These are phyloP conservation scores for Muscicapa adusta DNA, from an alignment of 2,113 vertebrate species.

Conservation along the genomic window DNA sequence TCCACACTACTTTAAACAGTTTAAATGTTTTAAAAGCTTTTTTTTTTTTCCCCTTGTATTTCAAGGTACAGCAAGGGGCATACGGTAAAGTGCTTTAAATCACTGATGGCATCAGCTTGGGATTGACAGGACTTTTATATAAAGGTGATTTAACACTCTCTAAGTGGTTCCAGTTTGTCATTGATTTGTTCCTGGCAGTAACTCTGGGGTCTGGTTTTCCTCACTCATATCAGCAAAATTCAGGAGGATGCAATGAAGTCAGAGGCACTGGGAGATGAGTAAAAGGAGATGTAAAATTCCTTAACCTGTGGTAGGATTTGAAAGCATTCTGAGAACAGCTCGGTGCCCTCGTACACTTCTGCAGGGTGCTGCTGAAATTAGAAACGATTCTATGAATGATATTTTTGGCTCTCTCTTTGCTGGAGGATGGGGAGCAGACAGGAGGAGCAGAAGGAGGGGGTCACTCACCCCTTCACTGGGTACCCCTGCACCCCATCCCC, in stretches of 20 bases:
- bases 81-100: neutral
- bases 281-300: neutral
- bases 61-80: neutral
- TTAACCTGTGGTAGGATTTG: neutral
- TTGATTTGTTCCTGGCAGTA: neutral
- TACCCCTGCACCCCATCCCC: neutral
- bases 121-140: neutral
- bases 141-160: neutral
- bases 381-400: fast-evolving
- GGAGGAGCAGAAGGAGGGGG: neutral
- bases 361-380: neutral
- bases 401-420: neutral
- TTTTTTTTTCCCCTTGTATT: neutral
- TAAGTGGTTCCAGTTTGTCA: neutral
- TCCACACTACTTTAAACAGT: neutral
- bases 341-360: neutral
- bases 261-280: neutral
- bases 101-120: neutral
- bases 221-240: neutral
- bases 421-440: neutral
- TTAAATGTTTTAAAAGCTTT: neutral
- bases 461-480: neutral
- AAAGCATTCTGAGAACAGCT: neutral
- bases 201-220: neutral
- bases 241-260: neutral